Evolutionary conservation across 92 coral and sea anemone genomes (phyloP), one percentile per base, ranked within the genome.

Genomic region (Montipora capitata): DNA sequence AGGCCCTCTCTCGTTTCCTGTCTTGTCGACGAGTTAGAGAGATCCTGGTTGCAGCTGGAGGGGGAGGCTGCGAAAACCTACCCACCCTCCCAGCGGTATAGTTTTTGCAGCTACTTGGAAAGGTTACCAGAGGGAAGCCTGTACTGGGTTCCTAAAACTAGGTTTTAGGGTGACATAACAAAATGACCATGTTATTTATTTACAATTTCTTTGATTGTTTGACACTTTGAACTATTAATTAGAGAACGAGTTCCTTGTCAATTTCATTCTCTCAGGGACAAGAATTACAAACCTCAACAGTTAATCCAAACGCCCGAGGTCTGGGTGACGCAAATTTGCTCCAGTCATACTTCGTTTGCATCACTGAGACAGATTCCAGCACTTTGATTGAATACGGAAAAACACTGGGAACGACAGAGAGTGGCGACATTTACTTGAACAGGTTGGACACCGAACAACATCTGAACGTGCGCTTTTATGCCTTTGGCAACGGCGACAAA

Each of bases 311-410:
- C 52, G 92, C 87, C 6, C 57, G 83, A 6, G 87, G 79, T 10
- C 76, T 88, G n/a, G 91, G 91, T 6, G 87, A 88, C 67, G 13
- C 82, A 40, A 73, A 17, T 43, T 15, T 88, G 68, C 78, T 80
- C 54, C 92, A 88, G 18, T 81, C 92, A 2, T 88, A 88, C 70
- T 81, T 88, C 72, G 82, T 88, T 6, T 88, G 92, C 39, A 49
- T 88, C 49, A 80, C 80, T 15, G 92, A 88, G 64, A 39, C 92
- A 35, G 56, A 44, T 65, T 49, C 74, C 2, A 58, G 66, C 70
- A 82, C 87, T 0, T 68, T 82, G 14, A 69, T 82, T 17, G 87
- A 82, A 56, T 82, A 82, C 17, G 87, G 87, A 12, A 82, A 82
- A 70, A 82, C 74, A 40, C 16, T 82, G 67, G 87, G 87, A 10